phyloP scores from a whole-genome alignment of 2,797 vertebrate genomes.

The Clangula hyemalis region DNA sequence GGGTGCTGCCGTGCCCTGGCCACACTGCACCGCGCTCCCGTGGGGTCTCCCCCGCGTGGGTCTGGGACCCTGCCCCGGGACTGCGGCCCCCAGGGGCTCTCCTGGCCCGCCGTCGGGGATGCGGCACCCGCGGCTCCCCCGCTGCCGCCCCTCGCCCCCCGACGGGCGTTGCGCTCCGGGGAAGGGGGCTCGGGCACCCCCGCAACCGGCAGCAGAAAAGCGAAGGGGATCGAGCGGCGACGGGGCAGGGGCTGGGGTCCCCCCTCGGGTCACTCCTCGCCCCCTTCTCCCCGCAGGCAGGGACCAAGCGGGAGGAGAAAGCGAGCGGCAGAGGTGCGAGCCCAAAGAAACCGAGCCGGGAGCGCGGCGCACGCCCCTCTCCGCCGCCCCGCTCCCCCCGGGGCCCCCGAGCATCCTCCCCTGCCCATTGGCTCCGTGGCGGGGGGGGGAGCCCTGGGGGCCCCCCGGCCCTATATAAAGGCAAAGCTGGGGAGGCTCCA shows the following conservation, averaged over 20 bases:
- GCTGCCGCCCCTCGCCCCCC: not conserved
- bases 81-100: not conserved
- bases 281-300: not conserved
- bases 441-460: constrained; percentile 66
- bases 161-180: not conserved
- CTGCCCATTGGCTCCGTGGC: constrained; percentile 74
- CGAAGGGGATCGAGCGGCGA: not conserved
- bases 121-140: not conserved
- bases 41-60: not conserved
- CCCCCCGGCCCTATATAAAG: constrained; percentile 75
- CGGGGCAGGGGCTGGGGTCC: not conserved
- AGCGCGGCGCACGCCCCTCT: constrained; percentile 21
- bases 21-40: not conserved
- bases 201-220: not conserved
- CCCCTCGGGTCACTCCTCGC: not conserved
- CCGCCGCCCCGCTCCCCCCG: constrained; percentile 3
- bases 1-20: not conserved
- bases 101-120: not conserved
- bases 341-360: not conserved
- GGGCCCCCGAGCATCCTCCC: constrained; percentile 57
- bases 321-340: constrained; percentile 10
- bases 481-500: constrained; percentile 33
- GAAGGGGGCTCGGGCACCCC: not conserved
- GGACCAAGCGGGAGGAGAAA: not conserved
- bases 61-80: not conserved